Evolutionary conservation across 2,888 invertebrate species (phyloP).

Genomic region (Merodon equestris): DNA sequence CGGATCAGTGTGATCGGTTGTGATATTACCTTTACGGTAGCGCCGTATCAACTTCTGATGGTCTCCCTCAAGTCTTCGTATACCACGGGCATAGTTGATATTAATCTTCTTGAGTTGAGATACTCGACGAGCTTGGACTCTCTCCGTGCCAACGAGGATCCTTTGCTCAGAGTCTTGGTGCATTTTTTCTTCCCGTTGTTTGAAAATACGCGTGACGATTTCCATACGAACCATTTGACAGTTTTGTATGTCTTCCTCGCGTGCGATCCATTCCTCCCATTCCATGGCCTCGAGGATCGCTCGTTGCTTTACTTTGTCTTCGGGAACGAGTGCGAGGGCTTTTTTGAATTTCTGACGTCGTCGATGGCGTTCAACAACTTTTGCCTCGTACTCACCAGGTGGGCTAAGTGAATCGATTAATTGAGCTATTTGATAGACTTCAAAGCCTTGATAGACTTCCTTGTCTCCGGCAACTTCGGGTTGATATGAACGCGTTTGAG

Average conservation of each 20-base stretch:
- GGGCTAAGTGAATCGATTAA: constrained; percentile 72
- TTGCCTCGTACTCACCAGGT: constrained; percentile 77
- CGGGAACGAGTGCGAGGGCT: constrained; percentile 79
- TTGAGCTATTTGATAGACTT: constrained; percentile 74
- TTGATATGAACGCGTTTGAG: constrained; percentile 76
- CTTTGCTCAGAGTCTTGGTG: constrained; percentile 75
- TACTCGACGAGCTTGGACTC: constrained; percentile 80
- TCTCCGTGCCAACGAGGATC: constrained; percentile 80
- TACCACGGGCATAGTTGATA: constrained; percentile 75
- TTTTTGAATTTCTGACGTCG: constrained; percentile 84
- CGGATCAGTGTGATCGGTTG: constrained; percentile 80
- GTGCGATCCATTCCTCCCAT: constrained; percentile 89
- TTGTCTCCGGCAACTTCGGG: constrained; percentile 72
- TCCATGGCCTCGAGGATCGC: constrained; percentile 89
- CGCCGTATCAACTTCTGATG: constrained; percentile 76
- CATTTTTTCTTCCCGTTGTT: constrained; percentile 79
- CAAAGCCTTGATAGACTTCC: constrained; percentile 71
- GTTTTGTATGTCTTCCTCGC: constrained; percentile 88
- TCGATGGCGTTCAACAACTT: constrained; percentile 85
- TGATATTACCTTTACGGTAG: constrained; percentile 79
- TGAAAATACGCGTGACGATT: constrained; percentile 80
- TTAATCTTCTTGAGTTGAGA: constrained; percentile 81
- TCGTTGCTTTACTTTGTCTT: constrained; percentile 82
- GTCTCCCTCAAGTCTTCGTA: constrained; percentile 80
- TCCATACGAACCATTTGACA: constrained; percentile 85